phyloP scores from a whole-genome alignment of 2,797 vertebrate species.

The Sphenodon punctatus region DNA sequence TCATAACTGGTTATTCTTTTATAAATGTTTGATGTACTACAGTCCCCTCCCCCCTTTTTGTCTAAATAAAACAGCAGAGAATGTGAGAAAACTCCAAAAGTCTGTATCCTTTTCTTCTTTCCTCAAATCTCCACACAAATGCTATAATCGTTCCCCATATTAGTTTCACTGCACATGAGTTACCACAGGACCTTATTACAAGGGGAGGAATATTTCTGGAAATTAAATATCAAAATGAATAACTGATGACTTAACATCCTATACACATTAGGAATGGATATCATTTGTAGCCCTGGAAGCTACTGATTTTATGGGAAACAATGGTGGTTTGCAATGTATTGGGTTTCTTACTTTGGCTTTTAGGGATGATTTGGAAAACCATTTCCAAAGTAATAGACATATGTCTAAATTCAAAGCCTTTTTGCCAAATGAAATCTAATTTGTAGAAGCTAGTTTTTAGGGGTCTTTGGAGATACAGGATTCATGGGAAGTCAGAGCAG shows the following conservation, averaged over 20 bases:
- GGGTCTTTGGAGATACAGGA: neutral
- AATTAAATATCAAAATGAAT: neutral
- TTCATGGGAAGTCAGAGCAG: neutral
- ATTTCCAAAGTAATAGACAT: neutral
- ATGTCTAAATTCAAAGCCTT: neutral
- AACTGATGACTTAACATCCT: neutral
- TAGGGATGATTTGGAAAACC: neutral
- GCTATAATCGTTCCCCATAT: neutral
- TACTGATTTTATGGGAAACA: neutral
- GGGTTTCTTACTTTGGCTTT: neutral
- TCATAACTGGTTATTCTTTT: neutral
- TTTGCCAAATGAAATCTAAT: neutral
- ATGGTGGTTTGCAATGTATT: fast-evolving
- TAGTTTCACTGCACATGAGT: neutral
- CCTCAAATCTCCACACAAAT: neutral
- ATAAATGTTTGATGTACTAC: neutral
- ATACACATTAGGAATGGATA: neutral
- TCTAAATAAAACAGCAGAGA: neutral
- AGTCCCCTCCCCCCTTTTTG: neutral
- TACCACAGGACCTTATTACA: neutral
- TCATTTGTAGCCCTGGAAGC: neutral
- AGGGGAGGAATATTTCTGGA: neutral
- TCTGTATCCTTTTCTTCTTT: neutral
- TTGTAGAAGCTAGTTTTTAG: neutral
- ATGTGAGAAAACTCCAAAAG: neutral